phyloP scores from a whole-genome alignment of 1,140 invertebrate species.

The Panagrolaimus sp. region DNA sequence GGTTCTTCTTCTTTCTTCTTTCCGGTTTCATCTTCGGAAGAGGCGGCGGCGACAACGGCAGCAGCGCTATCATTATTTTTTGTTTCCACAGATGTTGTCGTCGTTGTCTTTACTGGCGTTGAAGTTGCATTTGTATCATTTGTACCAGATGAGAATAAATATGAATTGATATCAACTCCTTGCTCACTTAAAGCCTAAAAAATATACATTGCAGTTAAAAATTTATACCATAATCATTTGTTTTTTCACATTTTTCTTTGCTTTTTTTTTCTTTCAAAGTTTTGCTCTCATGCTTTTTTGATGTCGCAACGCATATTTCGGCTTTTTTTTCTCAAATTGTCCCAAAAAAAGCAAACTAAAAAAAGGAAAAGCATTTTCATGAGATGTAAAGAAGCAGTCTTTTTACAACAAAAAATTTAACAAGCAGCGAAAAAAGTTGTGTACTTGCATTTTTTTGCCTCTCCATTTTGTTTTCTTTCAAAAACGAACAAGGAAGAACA shows the following conservation, averaged over 20 bases:
- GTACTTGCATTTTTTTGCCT: too few species aligned
- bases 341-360: too few species aligned
- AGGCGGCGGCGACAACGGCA: neutral
- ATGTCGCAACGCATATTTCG: neutral
- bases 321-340: too few species aligned
- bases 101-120: too few species aligned
- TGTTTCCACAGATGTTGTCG: neutral
- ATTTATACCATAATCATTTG: neutral
- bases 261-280: neutral
- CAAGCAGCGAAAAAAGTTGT: too few species aligned
- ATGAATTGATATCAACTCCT: constrained; percentile 1
- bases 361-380: too few species aligned
- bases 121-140: neutral
- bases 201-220: neutral
- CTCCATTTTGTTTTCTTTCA: too few species aligned
- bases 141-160: neutral
- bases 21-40: neutral
- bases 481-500: too few species aligned
- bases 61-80: neutral
- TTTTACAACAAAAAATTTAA: too few species aligned
- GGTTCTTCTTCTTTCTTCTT: too few species aligned
- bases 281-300: neutral
- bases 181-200: constrained; percentile 4
- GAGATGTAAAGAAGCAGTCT: too few species aligned
- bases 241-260: constrained; percentile 1